phyloP scores from a whole-genome alignment of 2,113 vertebrate genomes.

The Penelope pileata region DNA sequence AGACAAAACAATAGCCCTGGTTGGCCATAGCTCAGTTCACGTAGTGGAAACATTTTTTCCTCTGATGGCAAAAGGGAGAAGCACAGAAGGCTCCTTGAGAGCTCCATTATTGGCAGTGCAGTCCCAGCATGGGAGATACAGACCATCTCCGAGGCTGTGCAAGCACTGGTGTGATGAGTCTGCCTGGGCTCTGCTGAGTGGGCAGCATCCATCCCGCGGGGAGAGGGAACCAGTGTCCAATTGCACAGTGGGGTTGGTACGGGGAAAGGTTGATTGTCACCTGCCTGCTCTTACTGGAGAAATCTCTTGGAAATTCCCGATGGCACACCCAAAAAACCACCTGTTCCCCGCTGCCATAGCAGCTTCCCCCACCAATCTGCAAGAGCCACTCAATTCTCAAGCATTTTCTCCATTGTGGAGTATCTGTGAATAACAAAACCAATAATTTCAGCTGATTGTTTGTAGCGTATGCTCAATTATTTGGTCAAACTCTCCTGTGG shows the following conservation, averaged over 20 bases:
- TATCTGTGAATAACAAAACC: constrained; percentile 42
- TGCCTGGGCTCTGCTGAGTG: background rate
- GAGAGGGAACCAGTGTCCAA: background rate
- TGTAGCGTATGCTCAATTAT: background rate
- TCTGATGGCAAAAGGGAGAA: constrained; percentile 1
- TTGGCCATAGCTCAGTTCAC: background rate
- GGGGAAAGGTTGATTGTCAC: background rate
- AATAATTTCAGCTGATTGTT: background rate
- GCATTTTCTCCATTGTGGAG: constrained; percentile 24
- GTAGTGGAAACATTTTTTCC: constrained; percentile 35
- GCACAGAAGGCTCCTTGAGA: background rate
- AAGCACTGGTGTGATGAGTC: no score
- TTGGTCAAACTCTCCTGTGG: background rate
- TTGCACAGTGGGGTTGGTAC: background rate
- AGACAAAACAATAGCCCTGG: constrained; percentile 12
- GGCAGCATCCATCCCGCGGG: background rate
- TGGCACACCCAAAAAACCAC: background rate
- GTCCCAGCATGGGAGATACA: background rate
- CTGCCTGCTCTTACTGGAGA: background rate
- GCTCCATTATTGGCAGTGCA: background rate
- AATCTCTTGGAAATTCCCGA: constrained; percentile 10
- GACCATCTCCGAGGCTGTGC: rapidly evolving
- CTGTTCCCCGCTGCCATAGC: constrained; percentile 17
- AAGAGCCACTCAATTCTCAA: constrained; percentile 21
- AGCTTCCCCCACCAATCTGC: constrained; percentile 26